Base-by-base conservation (phyloP, 2,888 invertebrate genomes). In the Chironomus tentans region DNA sequence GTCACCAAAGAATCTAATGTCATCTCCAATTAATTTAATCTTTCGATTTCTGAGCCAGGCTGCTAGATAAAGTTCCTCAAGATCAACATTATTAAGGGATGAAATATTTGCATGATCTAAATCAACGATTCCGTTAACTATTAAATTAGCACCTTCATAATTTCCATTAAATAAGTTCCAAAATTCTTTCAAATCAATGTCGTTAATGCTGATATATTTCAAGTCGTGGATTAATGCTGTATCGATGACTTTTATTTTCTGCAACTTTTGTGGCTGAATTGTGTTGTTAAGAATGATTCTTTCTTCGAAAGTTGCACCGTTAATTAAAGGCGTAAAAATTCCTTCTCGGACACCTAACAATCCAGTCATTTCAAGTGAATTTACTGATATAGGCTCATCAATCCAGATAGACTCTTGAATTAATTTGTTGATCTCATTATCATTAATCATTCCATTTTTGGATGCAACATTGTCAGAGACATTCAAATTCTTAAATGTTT, bases 281-380 rank as follows among this genome's bases (percentile, higher is more conserved):
- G 76, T 69, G 28, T 69, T 69, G 47, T 76, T 76, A 12, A 69
- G 18, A 3, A 76, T 28, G 50, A 76, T 22, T 4, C 69, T 68
- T 2, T 24, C 38, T 6, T 69, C 50, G 6, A 76, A 46, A 1
- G 4, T 21, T 5, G n/a, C 24, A 0, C 56, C 76, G 21, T 76
- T 76, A 13, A 69, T 28, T n/a, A 47, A 24, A 18, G 22, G 15
- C 79, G 81, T 13, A 2, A 18, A 10, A 2, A 69, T 5, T 21
- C n/a, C 15, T 13, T 46, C 69, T 4, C 13, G n/a, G 38, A 79
- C 79, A 10, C 85, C 79, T 70, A 79, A 78, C 22, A 81, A 79
- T 70, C 82, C 82, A 70, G 79, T 79, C 12, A 84, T 79, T 2
- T 79, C 79, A 10, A 86, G 77, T 70, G 80, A 81, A 13, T 81